A percentile compares a stretch with the other conserved stretches of the same genome.
phyloP scores from a whole-genome alignment of 2,797 vertebrate species.

The Smutsia temminckii region DNA sequence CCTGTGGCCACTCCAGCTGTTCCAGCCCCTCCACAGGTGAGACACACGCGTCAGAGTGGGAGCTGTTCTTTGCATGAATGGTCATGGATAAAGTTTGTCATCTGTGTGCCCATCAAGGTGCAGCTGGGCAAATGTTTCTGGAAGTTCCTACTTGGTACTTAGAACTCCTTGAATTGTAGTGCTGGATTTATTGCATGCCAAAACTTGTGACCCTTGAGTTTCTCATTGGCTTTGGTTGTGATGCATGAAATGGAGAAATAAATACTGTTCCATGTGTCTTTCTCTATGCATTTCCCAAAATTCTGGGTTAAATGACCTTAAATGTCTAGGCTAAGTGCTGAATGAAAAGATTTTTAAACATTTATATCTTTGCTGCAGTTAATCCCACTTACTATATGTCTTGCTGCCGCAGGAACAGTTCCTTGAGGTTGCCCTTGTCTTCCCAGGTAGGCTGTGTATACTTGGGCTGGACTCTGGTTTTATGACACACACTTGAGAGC shows the following conservation, averaged over 20 bases:
- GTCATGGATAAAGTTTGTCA: not conserved
- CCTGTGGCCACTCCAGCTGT: conserved; percentile 87
- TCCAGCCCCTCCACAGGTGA: conserved; percentile 88
- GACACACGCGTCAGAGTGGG: conserved; percentile 7
- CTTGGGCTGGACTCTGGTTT: not conserved
- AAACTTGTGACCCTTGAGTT: not conserved
- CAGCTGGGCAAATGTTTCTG: not conserved
- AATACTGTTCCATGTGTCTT: not conserved
- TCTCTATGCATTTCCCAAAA: not conserved
- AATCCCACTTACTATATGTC: not conserved
- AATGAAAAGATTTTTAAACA: not conserved
- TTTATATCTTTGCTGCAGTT: not conserved
- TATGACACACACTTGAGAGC: not conserved
- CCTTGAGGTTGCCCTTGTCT: not conserved
- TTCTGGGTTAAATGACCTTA: not conserved
- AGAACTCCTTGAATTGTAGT: not conserved
- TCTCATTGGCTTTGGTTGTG: not conserved
- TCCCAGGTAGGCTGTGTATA: not conserved
- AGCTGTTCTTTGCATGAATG: accelerated
- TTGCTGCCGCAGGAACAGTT: not conserved
- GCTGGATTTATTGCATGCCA: not conserved
- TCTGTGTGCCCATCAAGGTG: not conserved
- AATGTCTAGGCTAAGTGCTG: not conserved
- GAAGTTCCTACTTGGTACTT: not conserved
- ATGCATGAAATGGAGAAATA: not conserved